Percentiles rank a stretch among this genome's conserved stretches.
phyloP scores from a whole-genome alignment of 2,888 invertebrate genomes.

The Polydrusus pterygomalis region DNA sequence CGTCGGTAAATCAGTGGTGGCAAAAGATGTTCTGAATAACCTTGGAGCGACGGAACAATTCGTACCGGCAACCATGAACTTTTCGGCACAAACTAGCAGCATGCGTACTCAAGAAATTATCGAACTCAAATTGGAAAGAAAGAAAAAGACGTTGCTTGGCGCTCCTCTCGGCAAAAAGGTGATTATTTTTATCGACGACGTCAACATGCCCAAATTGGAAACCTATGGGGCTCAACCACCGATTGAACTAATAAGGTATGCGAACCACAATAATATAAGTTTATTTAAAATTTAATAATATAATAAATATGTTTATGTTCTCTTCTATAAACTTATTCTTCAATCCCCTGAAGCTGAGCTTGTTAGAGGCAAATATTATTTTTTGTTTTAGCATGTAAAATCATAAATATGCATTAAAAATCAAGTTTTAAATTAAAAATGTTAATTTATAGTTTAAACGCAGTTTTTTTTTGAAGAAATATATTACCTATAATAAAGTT shows the following conservation, averaged over 20 bases:
- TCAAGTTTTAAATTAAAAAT: too few relatives aligned
- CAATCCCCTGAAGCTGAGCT: too few relatives aligned
- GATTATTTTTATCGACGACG: conserved; percentile 91
- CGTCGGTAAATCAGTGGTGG: conserved; percentile 92
- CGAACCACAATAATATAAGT: neutral
- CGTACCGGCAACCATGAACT: conserved; percentile 87
- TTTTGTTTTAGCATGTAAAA: too few relatives aligned
- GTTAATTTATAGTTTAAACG: too few relatives aligned
- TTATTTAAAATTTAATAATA: too few relatives aligned
- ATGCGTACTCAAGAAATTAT: conserved; percentile 89
- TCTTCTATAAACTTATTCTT: too few relatives aligned
- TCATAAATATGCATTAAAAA: too few relatives aligned
- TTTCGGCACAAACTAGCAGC: conserved; percentile 94
- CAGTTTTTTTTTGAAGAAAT: too few relatives aligned
- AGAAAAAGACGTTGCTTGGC: conserved; percentile 85
- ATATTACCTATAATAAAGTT: too few relatives aligned
- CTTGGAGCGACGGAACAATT: conserved; percentile 78
- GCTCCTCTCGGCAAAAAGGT: conserved; percentile 89
- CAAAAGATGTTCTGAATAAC: conserved; percentile 82
- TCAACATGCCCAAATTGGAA: conserved; percentile 92
- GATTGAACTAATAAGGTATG: conserved; percentile 87
- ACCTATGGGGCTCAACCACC: conserved; percentile 94
- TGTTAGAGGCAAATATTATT: too few relatives aligned
- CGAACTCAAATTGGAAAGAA: conserved; percentile 88
- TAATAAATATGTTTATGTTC: too few relatives aligned